Percentiles rank a stretch among this genome's conserved stretches.
Conservation (phyloP, 2,113 vertebrate genomes). For the Sinosuthora webbiana region DNA sequence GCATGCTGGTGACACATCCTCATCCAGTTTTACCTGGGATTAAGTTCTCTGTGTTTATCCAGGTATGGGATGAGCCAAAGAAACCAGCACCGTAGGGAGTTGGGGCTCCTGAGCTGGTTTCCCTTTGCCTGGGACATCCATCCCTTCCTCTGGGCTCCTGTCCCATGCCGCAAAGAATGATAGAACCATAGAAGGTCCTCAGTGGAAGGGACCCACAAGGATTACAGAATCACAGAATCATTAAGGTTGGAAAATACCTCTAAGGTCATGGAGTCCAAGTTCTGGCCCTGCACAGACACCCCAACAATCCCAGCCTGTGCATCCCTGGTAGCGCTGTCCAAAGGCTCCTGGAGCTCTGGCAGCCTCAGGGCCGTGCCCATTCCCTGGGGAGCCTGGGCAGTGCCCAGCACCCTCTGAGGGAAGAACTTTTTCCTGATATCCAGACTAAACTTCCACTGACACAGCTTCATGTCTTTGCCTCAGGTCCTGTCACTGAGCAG, state of each 20-base stretch:
- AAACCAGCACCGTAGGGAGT: accelerated
- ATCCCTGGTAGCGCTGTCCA: not conserved
- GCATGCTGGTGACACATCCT: not conserved
- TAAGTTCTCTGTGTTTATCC: not conserved
- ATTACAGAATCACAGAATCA: not conserved
- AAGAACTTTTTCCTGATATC: not conserved
- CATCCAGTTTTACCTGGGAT: not conserved
- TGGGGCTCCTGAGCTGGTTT: not conserved
- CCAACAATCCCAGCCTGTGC: not conserved
- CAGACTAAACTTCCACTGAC: not conserved
- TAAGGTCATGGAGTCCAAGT: not conserved
- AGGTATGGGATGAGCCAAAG: not conserved
- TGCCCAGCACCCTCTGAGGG: not conserved
- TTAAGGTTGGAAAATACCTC: not conserved
- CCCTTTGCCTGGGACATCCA: not conserved
- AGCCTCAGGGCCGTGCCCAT: not conserved
- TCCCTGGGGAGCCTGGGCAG: not conserved
- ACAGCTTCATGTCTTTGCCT: not conserved
- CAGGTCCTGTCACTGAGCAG: not conserved
- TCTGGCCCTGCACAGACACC: not conserved
- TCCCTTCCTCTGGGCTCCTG: not conserved
- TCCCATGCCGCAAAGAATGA: not conserved
- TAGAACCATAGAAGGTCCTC: not conserved
- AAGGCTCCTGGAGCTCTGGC: not conserved
- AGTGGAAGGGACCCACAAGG: not conserved